Base-by-base conservation (phyloP, 2,888 invertebrate genomes). In the Eledone cirrhosa region DNA sequence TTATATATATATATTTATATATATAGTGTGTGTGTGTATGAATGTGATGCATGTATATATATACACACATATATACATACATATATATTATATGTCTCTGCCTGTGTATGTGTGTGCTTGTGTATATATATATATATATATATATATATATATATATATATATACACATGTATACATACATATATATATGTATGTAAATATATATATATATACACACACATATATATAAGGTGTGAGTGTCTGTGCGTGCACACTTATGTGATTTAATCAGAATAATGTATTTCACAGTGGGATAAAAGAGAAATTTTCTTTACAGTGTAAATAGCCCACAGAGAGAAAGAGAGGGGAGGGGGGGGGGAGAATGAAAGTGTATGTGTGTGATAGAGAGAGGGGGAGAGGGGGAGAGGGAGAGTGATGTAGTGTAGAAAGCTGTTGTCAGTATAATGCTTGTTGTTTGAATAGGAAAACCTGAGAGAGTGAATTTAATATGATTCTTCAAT, bases 231-330 rank as follows among this genome's bases (percentile, higher is more conserved):
- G n/a, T n/a, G n/a, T 53, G 19, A 53, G 53, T 53, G 1, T 53
- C 1, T 11, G 41, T 41, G 41, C 41, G 11, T 41, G 2, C 33
- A 69, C 19, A 22, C 69, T 69, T 33, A 69, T 31, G 33, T 69
- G 69, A 69, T 69, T 69, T 22, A 69, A 69, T 69, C 31, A 69
- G 11, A 69, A 33, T 69, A 69, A 69, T 69, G 69, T 69, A 69
- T 69, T 69, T 69, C 33, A 33, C 22, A 69, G 33, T 69, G 41
- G 41, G 41, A 16, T 63, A 63, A 24, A 63, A 22, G 63, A 63
- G 27, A 63, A 63, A 16, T 63, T 63, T 63, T 63, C 27, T 63
- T 11, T 24, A 63, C 24, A 63, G n/a, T 63, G 27, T 63, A n/a
- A 63, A n/a, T 27, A 24, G 63, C 11, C 11, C 22, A 63, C 63